Base-by-base conservation (phyloP, 53 echinoderm and acorn worm genomes). In the Holothuria scabra region DNA sequence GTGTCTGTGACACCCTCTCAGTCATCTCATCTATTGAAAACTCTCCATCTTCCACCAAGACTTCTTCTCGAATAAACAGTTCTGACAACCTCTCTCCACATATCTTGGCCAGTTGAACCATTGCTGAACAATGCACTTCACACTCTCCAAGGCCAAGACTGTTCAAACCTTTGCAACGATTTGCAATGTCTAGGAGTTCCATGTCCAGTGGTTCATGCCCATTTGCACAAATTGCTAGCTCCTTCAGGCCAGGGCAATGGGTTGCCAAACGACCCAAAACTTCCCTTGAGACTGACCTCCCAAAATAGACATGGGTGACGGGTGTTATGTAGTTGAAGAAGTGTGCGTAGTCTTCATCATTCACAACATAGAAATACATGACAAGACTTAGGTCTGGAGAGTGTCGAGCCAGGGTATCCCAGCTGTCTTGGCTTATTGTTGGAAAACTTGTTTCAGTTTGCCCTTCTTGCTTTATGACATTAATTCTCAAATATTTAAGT, bases 91-190 rank as follows among this genome's bases (percentile, higher is more conserved):
- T 66, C 57, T 87, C 68, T 21, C 96, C 96, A 56, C 96, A 96
- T 32, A 96, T 90, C 74, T 90, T 79, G 32, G 93, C 92, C 35
- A 96, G 66, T 34, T 90, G 41, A 21, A 96, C 96, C 60, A 96
- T 61, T 23, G 88, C 90, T 21, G 84, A 85, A 60, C 96, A 91
- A 2, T 87, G 89, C 2, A 93, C 61, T 65, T 93, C 76, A 46
- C 91, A 91, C 84, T 91, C 89, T 24, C 96, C 91, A 2, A 96
- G 86, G 22, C 93, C 93, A 21, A 96, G 82, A 25, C 87, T 89
- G 25, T 85, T 76, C 49, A 96, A 66, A 21, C 92, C 41, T 48
- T 56, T 76, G 61, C 93, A 96, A 19, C 86, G 63, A 33, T 81
- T 74, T 2, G 89, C 96, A 35, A 96, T 93, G 64, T 91, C 82